Conservation (phyloP, 2,888 invertebrate species). For the Apocheima hispidaria region DNA sequence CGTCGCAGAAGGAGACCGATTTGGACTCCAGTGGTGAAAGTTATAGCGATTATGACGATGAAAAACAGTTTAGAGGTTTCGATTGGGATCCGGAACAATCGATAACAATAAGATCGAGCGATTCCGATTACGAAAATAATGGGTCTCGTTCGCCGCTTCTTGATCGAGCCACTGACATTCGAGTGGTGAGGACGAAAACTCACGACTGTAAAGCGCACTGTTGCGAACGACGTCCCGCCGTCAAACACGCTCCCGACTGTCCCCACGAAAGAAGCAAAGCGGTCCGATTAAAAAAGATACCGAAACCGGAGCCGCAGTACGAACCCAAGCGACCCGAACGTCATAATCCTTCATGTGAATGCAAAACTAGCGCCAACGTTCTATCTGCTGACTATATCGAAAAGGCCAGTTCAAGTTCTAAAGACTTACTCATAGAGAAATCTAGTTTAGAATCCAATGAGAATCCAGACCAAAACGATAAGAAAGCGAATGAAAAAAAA, state of each 20-base stretch:
- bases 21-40: conserved; percentile 86
- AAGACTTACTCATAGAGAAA: conserved; percentile 89
- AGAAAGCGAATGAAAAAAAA: conserved; percentile 53
- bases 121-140: conserved; percentile 89
- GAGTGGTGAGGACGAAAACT: conserved; percentile 74
- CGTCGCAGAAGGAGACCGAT: conserved; percentile 88
- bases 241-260: conserved; percentile 52
- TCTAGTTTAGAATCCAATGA: conserved; percentile 84
- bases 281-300: conserved; percentile 76
- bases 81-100: conserved; percentile 83
- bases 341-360: conserved; percentile 63
- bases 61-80: conserved; percentile 83
- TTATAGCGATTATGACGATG: conserved; percentile 88
- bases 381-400: conserved; percentile 82
- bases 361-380: conserved; percentile 59
- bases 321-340: conserved; percentile 64
- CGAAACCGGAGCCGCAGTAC: conserved; percentile 66
- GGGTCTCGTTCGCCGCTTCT: conserved; percentile 90
- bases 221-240: conserved; percentile 68
- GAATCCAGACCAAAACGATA: conserved; percentile 64
- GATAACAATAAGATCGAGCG: conserved; percentile 82
- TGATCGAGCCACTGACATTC: conserved; percentile 79
- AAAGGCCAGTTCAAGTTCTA: conserved; percentile 89
- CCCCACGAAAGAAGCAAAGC: conserved; percentile 74
- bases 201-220: conserved; percentile 75